These are phyloP conservation scores for Stichodactyla mertensii DNA, from an alignment of 64 coral and sea anemone species.

Conservation along the genomic window DNA sequence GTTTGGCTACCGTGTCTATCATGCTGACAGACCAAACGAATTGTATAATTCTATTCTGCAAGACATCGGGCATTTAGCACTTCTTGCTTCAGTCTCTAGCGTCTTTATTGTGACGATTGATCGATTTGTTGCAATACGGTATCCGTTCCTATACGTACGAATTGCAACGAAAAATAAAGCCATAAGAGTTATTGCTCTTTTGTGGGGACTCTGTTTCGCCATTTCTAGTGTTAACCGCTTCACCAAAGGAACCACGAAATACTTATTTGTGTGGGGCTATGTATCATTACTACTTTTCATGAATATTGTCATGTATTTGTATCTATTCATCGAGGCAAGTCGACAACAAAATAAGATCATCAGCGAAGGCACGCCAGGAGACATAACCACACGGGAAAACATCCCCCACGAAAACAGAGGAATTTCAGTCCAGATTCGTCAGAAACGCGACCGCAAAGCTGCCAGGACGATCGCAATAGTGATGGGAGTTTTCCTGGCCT, in stretches of 20 bases:
- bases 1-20: background rate
- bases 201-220: constrained; percentile 16
- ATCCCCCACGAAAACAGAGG: background rate
- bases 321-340: constrained; percentile 22
- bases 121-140: constrained; percentile 29
- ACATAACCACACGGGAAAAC: background rate
- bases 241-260: background rate
- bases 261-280: constrained; percentile 15
- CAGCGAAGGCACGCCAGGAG: background rate
- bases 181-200: constrained; percentile 18
- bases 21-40: background rate
- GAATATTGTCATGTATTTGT: constrained; percentile 28
- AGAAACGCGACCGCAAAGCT: constrained; percentile 24
- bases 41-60: background rate
- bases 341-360: constrained; percentile 13
- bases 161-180: constrained; percentile 3
- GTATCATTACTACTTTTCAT: background rate
- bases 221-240: background rate
- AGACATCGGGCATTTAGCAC: constrained; percentile 22
- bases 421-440: background rate
- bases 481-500: constrained; percentile 17
- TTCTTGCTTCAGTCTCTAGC: constrained; percentile 42
- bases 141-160: constrained; percentile 23
- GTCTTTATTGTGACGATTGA: constrained; percentile 49
- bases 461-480: constrained; percentile 41